Percentiles rank a stretch among this genome's conserved stretches.
phyloP scores from a whole-genome alignment of 2,888 invertebrate species.

The Drosophila formosana region DNA sequence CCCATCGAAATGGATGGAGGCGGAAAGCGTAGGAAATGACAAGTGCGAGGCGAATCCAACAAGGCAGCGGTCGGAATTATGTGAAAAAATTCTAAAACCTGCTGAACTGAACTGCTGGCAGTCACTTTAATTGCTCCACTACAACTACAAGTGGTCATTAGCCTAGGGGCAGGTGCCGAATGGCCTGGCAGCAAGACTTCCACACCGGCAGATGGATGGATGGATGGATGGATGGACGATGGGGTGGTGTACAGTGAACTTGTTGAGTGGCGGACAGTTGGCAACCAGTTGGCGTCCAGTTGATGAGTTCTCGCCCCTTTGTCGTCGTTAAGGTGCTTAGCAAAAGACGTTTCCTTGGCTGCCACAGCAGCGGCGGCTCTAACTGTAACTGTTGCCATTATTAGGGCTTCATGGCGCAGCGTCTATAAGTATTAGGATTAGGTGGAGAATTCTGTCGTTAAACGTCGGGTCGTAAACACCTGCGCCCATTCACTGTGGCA shows the following conservation, averaged over 20 bases:
- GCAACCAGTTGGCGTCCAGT: conserved; percentile 39
- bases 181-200: not conserved
- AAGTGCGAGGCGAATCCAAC: not conserved
- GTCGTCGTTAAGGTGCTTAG: conserved; percentile 81
- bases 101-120: conserved; percentile 46
- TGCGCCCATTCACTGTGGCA: conserved; percentile 10
- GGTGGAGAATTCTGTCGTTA: conserved; percentile 23
- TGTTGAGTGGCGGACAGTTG: conserved; percentile 60
- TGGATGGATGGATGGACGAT: conserved; percentile 2
- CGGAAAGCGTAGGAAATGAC: not conserved
- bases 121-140: conserved; percentile 73
- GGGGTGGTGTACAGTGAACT: conserved; percentile 24
- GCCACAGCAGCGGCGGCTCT: conserved; percentile 11
- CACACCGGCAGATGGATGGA: not conserved
- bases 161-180: conserved; percentile 12
- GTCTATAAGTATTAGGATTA: conserved; percentile 59
- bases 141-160: conserved; percentile 71
- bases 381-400: conserved; percentile 56
- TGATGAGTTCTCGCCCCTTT: conserved; percentile 32
- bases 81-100: conserved; percentile 53
- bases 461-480: conserved; percentile 35
- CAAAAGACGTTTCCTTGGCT: conserved; percentile 61
- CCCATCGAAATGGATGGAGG: not conserved
- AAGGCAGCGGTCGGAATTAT: conserved; percentile 26
- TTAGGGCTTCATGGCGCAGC: conserved; percentile 57